Conservation (phyloP, 1,140 invertebrate genomes). For the Copidosoma floridanum region DNA sequence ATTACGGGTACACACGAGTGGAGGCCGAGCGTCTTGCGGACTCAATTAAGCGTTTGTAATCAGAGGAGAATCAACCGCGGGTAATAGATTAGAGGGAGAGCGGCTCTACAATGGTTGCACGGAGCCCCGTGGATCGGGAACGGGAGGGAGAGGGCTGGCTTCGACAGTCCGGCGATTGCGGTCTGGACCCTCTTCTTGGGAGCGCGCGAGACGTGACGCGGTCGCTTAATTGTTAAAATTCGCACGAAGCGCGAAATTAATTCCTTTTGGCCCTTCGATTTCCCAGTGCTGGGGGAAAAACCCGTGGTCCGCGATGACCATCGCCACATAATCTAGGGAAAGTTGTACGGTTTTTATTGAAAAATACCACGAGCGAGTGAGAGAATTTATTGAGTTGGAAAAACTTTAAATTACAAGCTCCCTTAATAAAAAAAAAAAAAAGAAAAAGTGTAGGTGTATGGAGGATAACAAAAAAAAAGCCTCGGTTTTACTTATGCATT, state of each 20-base stretch:
- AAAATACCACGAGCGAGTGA: too few species aligned
- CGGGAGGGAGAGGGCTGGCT: slow-evolving; percentile 30
- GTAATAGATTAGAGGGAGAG: slow-evolving; percentile 15
- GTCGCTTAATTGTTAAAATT: slow-evolving; percentile 24
- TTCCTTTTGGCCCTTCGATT: slow-evolving; percentile 20
- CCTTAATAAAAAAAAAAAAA: too few species aligned
- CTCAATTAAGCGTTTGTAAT: slow-evolving; percentile 17
- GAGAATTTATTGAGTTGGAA: too few species aligned
- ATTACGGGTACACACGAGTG: too few species aligned
- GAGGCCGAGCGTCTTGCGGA: not conserved
- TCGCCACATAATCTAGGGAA: too few species aligned
- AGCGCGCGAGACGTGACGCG: not conserved
- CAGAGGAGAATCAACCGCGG: slow-evolving; percentile 12
- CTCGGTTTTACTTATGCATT: too few species aligned
- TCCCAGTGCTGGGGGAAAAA: slow-evolving; percentile 10
- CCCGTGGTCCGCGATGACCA: too few species aligned
- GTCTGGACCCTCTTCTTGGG: slow-evolving; percentile 27
- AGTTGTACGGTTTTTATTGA: too few species aligned
- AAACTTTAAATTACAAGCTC: too few species aligned
- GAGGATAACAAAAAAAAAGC: too few species aligned
- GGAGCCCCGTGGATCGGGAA: slow-evolving; percentile 23
- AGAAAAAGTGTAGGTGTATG: too few species aligned
- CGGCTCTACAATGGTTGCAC: too few species aligned
- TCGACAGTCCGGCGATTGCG: slow-evolving; percentile 40
- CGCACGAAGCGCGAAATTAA: slow-evolving; percentile 20